Evolutionary conservation across 2,888 invertebrate genomes (phyloP), one percentile per base, ranked within the genome.

Genomic region (Gonocerus acuteangulatus): DNA sequence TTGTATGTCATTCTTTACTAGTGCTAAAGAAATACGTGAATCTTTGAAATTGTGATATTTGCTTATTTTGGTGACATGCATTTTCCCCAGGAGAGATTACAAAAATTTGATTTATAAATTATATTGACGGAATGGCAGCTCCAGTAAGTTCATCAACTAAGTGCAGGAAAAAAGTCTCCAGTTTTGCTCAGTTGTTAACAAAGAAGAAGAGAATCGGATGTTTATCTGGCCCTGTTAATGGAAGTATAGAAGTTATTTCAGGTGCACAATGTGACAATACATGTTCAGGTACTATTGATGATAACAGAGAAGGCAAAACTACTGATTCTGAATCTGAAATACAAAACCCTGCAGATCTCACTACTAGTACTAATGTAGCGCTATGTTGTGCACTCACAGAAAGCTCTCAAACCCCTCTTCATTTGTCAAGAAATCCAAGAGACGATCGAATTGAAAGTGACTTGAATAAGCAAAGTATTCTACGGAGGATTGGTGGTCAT

Each of bases 351-450:
- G 49, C 61, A 22, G 47, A 47, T 21, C 45, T 56, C 34, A 60
- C 54, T 2, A 57, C 48, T 19, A 66, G 49, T 32, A 69, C 69
- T 21, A 69, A 69, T 64, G 68, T 69, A 13, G 65, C 68, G 19
- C 63, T 75, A 13, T 76, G 76, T 64, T 76, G 76, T 63, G 76
- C 76, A 1, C 75, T 76, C 70, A 76, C 76, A 1, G 76, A 76
- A 65, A 71, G 74, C 23, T 73, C 74, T 61, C 69, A 72, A 66
- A 75, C 74, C 3, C 74, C 74, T 1, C 71, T 74, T 1, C 74
- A 73, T 65, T 73, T 73, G 62, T 68, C 73, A 34, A 73, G 72
- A 7, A 70, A 48, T 18, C 6, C 11, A 11, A 65, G 61, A 34
- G 61, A 65, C 32, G 58, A 63, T 16, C 51, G 44, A 18, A 39